Percentiles rank a stretch among this genome's conserved stretches.
Conservation (phyloP, 2,797 vertebrate genomes). For the Characodon lateralis region DNA sequence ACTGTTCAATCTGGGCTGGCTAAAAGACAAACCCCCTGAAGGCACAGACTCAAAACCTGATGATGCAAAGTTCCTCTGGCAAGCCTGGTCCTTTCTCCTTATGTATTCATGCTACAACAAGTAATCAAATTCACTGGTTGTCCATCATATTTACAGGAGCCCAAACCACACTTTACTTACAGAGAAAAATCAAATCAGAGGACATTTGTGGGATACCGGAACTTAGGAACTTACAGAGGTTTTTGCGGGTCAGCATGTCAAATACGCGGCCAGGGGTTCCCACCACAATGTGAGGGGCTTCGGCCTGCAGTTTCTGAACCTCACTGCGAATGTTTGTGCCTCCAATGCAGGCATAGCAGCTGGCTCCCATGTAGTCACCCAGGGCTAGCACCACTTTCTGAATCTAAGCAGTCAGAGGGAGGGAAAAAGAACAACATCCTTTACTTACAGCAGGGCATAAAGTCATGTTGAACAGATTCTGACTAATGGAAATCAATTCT, state of each 20-base stretch:
- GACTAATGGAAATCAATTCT: neutral
- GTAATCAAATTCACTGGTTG: neutral
- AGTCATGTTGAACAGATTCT: neutral
- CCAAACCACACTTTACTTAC: neutral
- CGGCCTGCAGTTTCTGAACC: slow-evolving; percentile 93
- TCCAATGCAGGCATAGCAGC: slow-evolving; percentile 96
- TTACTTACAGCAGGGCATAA: neutral
- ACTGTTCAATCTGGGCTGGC: neutral
- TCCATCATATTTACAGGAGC: neutral
- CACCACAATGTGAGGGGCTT: slow-evolving; percentile 95
- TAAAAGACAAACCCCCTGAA: neutral
- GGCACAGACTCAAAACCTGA: neutral
- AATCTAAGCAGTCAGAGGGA: slow-evolving; percentile 80
- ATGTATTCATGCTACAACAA: neutral
- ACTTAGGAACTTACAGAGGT: slow-evolving; percentile 81
- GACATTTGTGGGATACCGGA: neutral
- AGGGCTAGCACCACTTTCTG: slow-evolving; percentile 98
- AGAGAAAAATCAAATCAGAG: neutral
- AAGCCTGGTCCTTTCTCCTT: neutral
- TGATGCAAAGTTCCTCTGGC: neutral
- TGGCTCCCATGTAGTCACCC: slow-evolving; percentile 98
- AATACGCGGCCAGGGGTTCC: slow-evolving; percentile 96
- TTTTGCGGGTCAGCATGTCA: slow-evolving; percentile 91
- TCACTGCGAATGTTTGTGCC: slow-evolving; percentile 95
- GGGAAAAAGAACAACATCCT: neutral